Evolutionary conservation across 1,140 invertebrate species (phyloP).

Genomic region (Magallana gigas): DNA sequence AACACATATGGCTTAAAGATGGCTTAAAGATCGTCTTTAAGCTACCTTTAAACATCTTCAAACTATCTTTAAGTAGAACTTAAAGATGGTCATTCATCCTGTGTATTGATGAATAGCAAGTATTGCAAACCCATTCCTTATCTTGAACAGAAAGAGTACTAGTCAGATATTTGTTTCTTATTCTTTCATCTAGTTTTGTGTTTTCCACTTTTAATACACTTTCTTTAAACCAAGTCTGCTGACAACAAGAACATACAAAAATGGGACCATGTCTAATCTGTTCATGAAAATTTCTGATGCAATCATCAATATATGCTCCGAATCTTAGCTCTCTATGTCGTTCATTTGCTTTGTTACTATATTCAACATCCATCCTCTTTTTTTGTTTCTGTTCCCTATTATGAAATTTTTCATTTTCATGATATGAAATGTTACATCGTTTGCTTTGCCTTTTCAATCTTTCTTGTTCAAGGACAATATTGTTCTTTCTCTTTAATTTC

Average conservation of each 20-base stretch:
- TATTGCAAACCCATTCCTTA: conserved; percentile 47
- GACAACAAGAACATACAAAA: conserved; percentile 45
- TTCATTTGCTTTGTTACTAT: conserved; percentile 10
- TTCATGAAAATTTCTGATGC: conserved; percentile 42
- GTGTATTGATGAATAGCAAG: neutral
- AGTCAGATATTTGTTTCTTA: neutral
- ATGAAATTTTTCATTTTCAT: conserved; percentile 22
- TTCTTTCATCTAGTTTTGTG: neutral
- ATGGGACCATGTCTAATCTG: conserved; percentile 24
- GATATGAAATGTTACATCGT: no score
- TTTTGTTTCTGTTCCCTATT: neutral
- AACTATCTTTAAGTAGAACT: no score
- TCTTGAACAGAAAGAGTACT: conserved; percentile 22
- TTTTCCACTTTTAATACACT: neutral
- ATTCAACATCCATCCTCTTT: neutral
- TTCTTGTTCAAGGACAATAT: neutral
- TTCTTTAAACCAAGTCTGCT: conserved; percentile 41
- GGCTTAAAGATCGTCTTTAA: no score
- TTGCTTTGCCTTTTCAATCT: conserved; percentile 6
- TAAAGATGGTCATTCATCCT: no score
- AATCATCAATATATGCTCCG: neutral
- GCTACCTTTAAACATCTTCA: no score
- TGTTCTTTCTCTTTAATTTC: neutral
- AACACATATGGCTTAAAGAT: no score
- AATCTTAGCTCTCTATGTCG: neutral